Percentiles rank a stretch among this genome's conserved stretches.
These are phyloP conservation scores for Syrphus vitripennis DNA, from an alignment of 2,888 invertebrate species.

Conservation along the genomic window DNA sequence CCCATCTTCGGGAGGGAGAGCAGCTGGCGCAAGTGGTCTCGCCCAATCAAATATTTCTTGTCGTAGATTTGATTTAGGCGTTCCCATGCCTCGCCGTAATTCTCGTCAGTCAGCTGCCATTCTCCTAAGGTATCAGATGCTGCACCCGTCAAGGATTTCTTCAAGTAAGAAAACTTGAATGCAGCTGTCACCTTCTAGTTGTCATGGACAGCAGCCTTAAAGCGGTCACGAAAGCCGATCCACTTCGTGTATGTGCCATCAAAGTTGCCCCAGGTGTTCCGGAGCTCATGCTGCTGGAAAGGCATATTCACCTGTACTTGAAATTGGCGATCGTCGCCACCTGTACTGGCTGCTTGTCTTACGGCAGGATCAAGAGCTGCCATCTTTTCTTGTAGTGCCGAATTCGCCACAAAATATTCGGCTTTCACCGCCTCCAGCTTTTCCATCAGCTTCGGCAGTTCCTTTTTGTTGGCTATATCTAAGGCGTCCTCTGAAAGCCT, in stretches of 20 bases:
- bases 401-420: neutral
- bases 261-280: constrained; percentile 37
- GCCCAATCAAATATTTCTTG: neutral
- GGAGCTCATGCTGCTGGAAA: neutral
- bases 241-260: constrained; percentile 26
- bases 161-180: constrained; percentile 40
- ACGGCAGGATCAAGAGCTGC: rapidly evolving
- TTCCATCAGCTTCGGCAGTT: too few relatives aligned
- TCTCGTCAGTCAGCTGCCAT: constrained; percentile 40
- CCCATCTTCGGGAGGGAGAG: neutral
- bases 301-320: constrained; percentile 13
- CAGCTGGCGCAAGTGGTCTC: neutral
- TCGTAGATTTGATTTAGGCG: neutral
- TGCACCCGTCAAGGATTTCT: constrained; percentile 3
- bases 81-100: constrained; percentile 38
- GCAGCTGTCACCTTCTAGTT: neutral
- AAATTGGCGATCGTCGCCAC: neutral
- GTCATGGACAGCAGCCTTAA: constrained; percentile 1
- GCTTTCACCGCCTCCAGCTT: neutral
- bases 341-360: neutral
- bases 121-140: constrained; percentile 11
- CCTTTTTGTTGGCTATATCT: too few relatives aligned
- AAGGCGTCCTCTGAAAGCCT: too few relatives aligned
- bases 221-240: too few relatives aligned
- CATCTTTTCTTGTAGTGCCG: neutral